phyloP scores from a whole-genome alignment of 2,888 invertebrate species.

The Eumacrocentrus americanus region DNA sequence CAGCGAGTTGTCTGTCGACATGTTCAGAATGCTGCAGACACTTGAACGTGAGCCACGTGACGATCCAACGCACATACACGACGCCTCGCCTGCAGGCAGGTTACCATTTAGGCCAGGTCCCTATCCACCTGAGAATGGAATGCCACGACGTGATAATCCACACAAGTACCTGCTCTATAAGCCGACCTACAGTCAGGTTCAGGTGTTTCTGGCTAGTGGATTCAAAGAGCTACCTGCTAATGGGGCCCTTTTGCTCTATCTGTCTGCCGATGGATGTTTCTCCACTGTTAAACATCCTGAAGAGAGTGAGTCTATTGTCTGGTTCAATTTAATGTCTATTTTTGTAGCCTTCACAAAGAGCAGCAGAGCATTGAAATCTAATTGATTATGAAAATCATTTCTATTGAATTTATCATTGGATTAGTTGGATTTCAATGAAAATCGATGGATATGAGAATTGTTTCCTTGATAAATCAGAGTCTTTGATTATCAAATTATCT shows the following conservation, averaged over 20 bases:
- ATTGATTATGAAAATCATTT: not conserved
- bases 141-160: slow-evolving; percentile 83
- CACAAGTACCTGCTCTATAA: slow-evolving; percentile 96
- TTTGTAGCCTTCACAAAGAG: no score
- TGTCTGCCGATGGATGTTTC: slow-evolving; percentile 91
- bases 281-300: slow-evolving; percentile 84
- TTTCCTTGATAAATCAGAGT: no score
- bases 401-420: not conserved
- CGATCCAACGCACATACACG: slow-evolving; percentile 75
- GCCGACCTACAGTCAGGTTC: slow-evolving; percentile 90
- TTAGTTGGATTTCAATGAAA: not conserved
- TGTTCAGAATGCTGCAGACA: slow-evolving; percentile 96
- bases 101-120: slow-evolving; percentile 66
- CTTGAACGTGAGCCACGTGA: slow-evolving; percentile 91
- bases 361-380: not conserved
- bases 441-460: no score
- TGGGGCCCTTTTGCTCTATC: slow-evolving; percentile 88
- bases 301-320: slow-evolving; percentile 85
- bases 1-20: slow-evolving; percentile 95
- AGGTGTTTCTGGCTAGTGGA: slow-evolving; percentile 90
- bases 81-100: slow-evolving; percentile 74
- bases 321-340: no score
- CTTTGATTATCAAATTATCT: no score
- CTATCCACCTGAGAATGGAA: slow-evolving; percentile 75
- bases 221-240: slow-evolving; percentile 92